A percentile compares a stretch with the other conserved stretches of the same genome.
Conservation (phyloP, 2,888 invertebrate species). For the Oscheius sp. region DNA sequence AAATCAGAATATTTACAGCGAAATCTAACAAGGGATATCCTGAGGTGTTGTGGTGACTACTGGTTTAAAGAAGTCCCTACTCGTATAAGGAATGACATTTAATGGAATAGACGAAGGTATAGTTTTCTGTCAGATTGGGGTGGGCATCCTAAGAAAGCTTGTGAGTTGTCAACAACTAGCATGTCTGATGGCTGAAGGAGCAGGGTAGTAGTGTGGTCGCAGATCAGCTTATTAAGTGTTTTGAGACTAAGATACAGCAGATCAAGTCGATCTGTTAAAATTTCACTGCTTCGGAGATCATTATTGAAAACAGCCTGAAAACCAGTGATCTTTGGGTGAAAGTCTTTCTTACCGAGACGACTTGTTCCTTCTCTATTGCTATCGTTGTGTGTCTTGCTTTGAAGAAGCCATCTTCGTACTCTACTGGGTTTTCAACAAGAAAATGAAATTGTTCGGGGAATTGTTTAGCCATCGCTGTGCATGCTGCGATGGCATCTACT, state of each 20-base stretch:
- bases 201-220: conserved; percentile 42
- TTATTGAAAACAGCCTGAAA: conserved; percentile 62
- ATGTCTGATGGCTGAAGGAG: conserved; percentile 46
- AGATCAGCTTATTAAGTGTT: conserved; percentile 53
- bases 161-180: conserved; percentile 55
- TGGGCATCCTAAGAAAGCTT: conserved; percentile 54
- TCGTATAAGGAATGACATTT: conserved; percentile 16
- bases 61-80: neutral
- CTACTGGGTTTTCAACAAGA: conserved; percentile 38
- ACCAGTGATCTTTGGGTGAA: too few species aligned
- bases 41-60: neutral
- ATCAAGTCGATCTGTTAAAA: conserved; percentile 52
- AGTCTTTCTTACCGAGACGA: conserved; percentile 47
- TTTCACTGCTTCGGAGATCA: conserved; percentile 49
- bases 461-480: conserved; percentile 40
- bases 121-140: conserved; percentile 48
- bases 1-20: too few species aligned
- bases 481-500: conserved; percentile 50
- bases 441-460: conserved; percentile 43
- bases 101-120: conserved; percentile 38
- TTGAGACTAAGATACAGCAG: conserved; percentile 51
- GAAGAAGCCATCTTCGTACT: conserved; percentile 56
- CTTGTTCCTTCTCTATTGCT: conserved; percentile 38
- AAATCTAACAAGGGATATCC: conserved; percentile 7
- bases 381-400: conserved; percentile 38